Percentiles rank a stretch among this genome's conserved stretches.
Conservation (phyloP, 2,113 vertebrate species). For the Daboia siamensis region DNA sequence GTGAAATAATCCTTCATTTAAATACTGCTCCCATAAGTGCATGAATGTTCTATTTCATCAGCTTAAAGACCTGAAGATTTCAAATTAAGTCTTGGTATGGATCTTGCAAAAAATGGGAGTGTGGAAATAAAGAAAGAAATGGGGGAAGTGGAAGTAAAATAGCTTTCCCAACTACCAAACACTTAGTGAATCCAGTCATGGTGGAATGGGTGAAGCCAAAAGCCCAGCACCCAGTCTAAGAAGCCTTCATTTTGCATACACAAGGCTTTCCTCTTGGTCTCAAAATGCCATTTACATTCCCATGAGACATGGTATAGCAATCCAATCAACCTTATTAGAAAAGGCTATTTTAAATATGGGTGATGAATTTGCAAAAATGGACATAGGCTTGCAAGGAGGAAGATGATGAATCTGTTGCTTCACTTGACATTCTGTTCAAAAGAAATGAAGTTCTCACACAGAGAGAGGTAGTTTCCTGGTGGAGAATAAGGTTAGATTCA, state of each 20-base stretch:
- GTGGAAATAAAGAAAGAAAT: background rate
- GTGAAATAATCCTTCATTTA: background rate
- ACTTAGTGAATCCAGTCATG: background rate
- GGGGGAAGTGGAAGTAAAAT: background rate
- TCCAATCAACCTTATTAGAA: conserved; percentile 13
- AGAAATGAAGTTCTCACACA: background rate
- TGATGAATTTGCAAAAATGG: background rate
- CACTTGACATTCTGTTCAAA: background rate
- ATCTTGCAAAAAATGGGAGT: background rate
- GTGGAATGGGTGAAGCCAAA: background rate
- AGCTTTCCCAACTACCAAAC: background rate
- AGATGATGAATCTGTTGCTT: background rate
- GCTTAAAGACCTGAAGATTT: background rate
- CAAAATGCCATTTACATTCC: background rate
- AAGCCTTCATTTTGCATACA: background rate
- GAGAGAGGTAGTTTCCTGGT: background rate
- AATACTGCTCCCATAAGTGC: background rate
- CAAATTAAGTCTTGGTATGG: background rate
- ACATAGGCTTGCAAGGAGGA: background rate
- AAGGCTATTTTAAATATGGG: background rate
- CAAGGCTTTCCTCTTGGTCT: background rate
- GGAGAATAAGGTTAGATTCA: background rate
- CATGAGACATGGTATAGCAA: background rate
- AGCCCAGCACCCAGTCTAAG: background rate
- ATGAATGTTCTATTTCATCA: background rate